Conservation (phyloP, 2,113 vertebrate genomes). For the Gymnarchus niloticus region DNA sequence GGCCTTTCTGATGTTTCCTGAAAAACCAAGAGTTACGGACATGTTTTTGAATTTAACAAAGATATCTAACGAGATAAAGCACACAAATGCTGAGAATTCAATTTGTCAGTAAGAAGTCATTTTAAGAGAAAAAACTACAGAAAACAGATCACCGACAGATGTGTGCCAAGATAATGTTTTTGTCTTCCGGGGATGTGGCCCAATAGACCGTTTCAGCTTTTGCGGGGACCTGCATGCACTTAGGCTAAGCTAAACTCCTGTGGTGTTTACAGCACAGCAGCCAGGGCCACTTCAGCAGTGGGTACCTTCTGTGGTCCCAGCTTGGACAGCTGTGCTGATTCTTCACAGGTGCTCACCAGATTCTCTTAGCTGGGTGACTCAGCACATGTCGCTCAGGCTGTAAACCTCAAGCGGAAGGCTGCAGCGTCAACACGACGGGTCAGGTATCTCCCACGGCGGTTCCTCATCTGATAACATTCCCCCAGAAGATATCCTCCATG, state of each 20-base stretch:
- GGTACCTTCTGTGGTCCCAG: neutral
- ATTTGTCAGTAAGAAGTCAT: too few relatives aligned
- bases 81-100: too few relatives aligned
- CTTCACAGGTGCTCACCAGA: neutral
- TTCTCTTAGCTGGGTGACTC: neutral
- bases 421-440: neutral
- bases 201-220: neutral
- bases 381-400: too few relatives aligned
- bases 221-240: neutral
- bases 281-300: too few relatives aligned
- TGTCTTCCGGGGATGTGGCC: neutral
- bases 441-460: neutral
- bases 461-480: neutral
- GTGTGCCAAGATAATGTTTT: neutral
- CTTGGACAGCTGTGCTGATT: slow-evolving; percentile 9
- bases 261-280: neutral
- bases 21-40: too few relatives aligned
- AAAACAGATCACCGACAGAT: neutral
- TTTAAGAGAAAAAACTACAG: neutral
- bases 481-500: neutral
- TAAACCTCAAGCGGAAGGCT: neutral
- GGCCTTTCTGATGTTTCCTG: too few relatives aligned
- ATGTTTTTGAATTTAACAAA: too few relatives aligned
- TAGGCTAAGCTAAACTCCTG: neutral
- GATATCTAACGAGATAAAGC: too few relatives aligned